Base-by-base conservation (phyloP, 2,113 vertebrate species). In the Bos indicus region DNA sequence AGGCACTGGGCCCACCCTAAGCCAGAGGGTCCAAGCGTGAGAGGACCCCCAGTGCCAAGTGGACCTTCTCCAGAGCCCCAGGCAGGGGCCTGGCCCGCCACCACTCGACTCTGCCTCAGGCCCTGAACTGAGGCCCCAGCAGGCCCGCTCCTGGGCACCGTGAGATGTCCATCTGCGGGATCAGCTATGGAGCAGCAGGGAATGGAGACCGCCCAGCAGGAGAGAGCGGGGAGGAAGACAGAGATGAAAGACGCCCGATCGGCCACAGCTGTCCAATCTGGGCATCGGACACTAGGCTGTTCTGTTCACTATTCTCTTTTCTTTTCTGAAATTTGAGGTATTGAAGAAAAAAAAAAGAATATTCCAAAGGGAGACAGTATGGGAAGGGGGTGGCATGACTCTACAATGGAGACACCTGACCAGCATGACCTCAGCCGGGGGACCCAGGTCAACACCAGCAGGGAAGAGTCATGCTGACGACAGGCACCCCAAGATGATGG, bases 181-280 rank as follows among this genome's bases (percentile, higher is more conserved):
- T 26, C 81, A 84, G 51, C n/a, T 40, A 9, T 0, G 4, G 51
- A 43, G 17, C 51, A 15, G 16, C 1, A 4, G 21, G 36, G 74
- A 60, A 28, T 2, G 10, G 51, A 57, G 62, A 21, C 46, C 0
- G 0, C 43, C 40, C n/a, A 6, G 25, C 21, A 0, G 1, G 12
- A 46, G 54, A 21, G 19, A 71, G 3, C 7, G 56, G 52, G 21
- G 56, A 10, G 40, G 54, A 56, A n/a, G 43, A 67, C 12, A 78
- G 51, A 54, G 30, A 33, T 3, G 3, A 48, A 14, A 56, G n/a
- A 43, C 1, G 2, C 52, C 52, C 2, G 5, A 19, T 10, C 0
- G 12, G 26, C 52, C 28, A 21, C 21, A 17, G 11, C 91, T 15
- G 86, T 7, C 30, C 36, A 1, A 5, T 17, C 3, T 14, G 64